Base-by-base conservation (phyloP, 1,140 invertebrate genomes). In the Diploscapter pachys region DNA sequence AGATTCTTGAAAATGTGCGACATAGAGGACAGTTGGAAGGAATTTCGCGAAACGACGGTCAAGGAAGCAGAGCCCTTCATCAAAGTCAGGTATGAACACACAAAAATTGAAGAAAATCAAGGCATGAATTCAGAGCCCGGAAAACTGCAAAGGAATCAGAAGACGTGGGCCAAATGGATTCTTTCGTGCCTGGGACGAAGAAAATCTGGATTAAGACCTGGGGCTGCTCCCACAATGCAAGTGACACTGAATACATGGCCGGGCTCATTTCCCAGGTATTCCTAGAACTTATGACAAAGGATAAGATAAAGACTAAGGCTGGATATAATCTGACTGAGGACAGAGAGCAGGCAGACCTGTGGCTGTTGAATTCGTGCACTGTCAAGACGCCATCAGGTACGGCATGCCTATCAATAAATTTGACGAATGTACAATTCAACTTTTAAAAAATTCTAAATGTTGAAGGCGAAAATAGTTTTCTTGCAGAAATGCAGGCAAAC, bases 141-240 rank as follows among this genome's bases (percentile, higher is more conserved):
- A 31, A 31, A 31, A 31, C 31, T 31, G 31, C 31, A 31, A 31
- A 31, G 31, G 31, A 31, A 31, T 31, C 31, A 31, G 1, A 31
- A 31, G 31, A 74, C 4, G 65, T 11, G 49, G 65, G 63, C 4
- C 64, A 74, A 9, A 57, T 74, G 50, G 73, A 74, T 69, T 74
- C 73, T 11, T 66, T 74, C 53, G 76, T 78, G 8, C 76, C 76
- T 4, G 94, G 93, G n/a, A 93, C 92, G 0, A 93, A 96, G 85
- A 92, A 54, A 6, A 90, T 98, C 64, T 97, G 92, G 86, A 89
- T 98, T 0, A 95, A 95, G 87, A 98, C 96, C 65, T 98, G 96
- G 96, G 96, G 95, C 9, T 98, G 95, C 87, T 92, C 94, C 4
- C 95, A 98, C 86, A 98, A 98, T 85, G 95, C 90, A 84, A 95